Percentiles rank a stretch among this genome's conserved stretches.
Evolutionary conservation across 2,797 vertebrate species (phyloP).

Genomic region (Amniataba percoides): DNA sequence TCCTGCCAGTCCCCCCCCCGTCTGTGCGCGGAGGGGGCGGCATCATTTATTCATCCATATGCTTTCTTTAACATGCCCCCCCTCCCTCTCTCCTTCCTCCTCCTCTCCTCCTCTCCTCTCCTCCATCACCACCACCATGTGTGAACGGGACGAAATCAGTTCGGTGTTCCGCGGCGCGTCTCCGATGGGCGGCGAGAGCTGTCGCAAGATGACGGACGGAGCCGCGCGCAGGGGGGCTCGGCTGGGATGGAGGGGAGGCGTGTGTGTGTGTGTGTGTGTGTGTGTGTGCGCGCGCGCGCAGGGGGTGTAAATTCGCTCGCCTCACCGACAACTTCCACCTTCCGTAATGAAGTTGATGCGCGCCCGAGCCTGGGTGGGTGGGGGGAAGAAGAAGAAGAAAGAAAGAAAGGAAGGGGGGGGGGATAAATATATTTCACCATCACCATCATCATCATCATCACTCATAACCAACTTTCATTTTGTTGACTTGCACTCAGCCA

Average conservation of each 20-base stretch:
- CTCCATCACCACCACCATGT: constrained; percentile 34
- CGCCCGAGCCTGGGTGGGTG: constrained; percentile 23
- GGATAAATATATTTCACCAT: constrained; percentile 33
- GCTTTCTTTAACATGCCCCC: constrained; percentile 76
- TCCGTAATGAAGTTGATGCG: constrained; percentile 56
- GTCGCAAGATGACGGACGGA: constrained; percentile 80
- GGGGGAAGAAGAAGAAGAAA: not conserved
- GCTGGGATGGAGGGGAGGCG: no score
- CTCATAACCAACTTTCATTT: constrained; percentile 39
- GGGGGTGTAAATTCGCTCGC: constrained; percentile 52
- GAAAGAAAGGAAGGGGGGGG: no score
- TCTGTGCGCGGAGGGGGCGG: constrained; percentile 62
- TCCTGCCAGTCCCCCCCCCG: constrained; percentile 70
- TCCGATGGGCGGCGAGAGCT: constrained; percentile 67
- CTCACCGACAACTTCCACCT: constrained; percentile 64
- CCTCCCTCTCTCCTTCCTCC: no score
- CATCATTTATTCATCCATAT: constrained; percentile 84
- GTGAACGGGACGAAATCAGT: constrained; percentile 57
- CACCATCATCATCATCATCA: constrained; percentile 27
- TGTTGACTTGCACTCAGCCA: not conserved
- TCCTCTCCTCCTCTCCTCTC: no score
- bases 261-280: no score
- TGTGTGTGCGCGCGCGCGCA: not conserved
- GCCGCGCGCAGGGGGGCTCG: constrained; percentile 45
- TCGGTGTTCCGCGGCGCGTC: constrained; percentile 51